Base-by-base conservation (phyloP, 2,888 invertebrate genomes). In the Calliscelio sp. region DNA sequence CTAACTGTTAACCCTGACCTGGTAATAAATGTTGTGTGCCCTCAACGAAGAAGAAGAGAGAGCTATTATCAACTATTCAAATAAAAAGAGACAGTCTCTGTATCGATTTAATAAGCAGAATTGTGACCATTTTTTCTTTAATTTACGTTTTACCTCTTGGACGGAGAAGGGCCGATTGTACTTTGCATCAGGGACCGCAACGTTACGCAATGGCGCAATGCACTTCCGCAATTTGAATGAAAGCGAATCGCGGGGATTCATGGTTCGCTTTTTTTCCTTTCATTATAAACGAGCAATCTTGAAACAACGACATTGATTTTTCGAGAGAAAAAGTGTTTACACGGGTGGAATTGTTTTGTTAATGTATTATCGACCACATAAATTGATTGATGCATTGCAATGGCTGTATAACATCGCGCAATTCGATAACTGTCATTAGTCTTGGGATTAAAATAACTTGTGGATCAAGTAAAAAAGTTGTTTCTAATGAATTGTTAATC, bases 1-100 rank as follows among this genome's bases (percentile, higher is more conserved):
- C 90, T 92, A 90, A 91, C 89, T 71, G 88, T 90, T 92, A 91
- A 92, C 92, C 92, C 91, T 92, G 92, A 92, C 92, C 92, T 88
- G 92, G 87, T 91, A 92, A 91, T 91, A 92, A 92, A 91, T 86
- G 87, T 88, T 86, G 85, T 90, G 86, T 88, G 85, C 77, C 70
- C 63, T 80, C 41, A 74, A 55, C 63, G 63, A 73, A 74, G 51
- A 73, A 73, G 68, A 73, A 57, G 61, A 75, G 59, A 84, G 38
- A 16, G 46, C 46, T n/a, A n/a, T n/a, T n/a, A n/a, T n/a, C n/a
- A n/a, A n/a, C 28, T 71, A 71, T 44, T 55, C 61, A 75, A 63
- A 57, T 61, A 57, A 41, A 80, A 51, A 59, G 59, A 73, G 53
- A 81, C 65, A 35, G 77, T 3, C 7, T 0, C 11, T 57, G 65